Conservation (phyloP, 2,797 vertebrate genomes). For the Arremon aurantiirostris region DNA sequence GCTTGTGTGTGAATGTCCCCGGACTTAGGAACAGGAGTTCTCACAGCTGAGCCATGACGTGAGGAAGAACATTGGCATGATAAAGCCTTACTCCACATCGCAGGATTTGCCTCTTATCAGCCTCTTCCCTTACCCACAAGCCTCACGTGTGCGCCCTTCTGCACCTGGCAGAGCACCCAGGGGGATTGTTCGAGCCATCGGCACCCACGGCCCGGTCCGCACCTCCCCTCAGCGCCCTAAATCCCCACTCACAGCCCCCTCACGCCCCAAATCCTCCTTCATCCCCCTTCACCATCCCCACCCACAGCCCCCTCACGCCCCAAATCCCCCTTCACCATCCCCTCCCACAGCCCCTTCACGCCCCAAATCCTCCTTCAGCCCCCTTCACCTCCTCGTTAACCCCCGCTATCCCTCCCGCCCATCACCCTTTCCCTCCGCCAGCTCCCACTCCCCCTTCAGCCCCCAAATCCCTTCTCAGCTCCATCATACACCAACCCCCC, state of each 20-base stretch:
- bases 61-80: too few relatives aligned
- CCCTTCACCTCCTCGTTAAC: neutral
- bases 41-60: neutral
- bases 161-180: neutral
- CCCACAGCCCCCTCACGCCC: too few relatives aligned
- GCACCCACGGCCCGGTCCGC: neutral
- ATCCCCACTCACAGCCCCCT: too few relatives aligned
- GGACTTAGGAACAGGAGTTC: too few relatives aligned
- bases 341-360: neutral
- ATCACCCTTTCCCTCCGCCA: neutral
- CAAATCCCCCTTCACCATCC: too few relatives aligned
- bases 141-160: neutral
- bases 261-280: too few relatives aligned
- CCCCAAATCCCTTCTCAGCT: neutral
- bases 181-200: fast-evolving
- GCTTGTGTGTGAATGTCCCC: neutral
- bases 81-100: neutral
- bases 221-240: too few relatives aligned
- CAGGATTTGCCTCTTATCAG: neutral
- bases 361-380: too few relatives aligned
- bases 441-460: neutral
- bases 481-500: fast-evolving
- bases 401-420: neutral
- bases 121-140: neutral
- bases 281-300: neutral